Conservation (phyloP, 2,113 vertebrate genomes). For the Varanus salvator region DNA sequence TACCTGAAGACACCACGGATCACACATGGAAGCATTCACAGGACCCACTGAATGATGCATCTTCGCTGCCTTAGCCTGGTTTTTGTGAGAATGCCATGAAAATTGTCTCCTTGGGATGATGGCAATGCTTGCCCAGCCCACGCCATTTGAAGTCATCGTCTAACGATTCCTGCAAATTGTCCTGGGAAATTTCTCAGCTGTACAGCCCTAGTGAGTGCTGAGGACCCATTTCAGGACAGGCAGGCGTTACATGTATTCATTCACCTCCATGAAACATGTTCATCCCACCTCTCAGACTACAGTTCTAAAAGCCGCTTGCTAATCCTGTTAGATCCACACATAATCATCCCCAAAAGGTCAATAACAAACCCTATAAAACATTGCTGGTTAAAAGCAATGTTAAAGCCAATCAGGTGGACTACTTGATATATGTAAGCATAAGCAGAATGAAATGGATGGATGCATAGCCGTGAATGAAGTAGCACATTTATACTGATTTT, state of each 20-base stretch:
- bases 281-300: background rate
- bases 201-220: background rate
- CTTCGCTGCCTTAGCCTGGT: no score
- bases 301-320: background rate
- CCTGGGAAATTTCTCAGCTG: background rate
- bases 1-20: no score
- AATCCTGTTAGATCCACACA: background rate
- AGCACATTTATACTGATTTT: no score
- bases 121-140: background rate
- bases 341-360: background rate
- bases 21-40: no score
- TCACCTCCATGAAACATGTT: background rate
- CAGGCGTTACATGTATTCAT: background rate
- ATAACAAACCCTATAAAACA: background rate
- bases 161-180: background rate
- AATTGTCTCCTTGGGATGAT: background rate
- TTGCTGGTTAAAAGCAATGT: background rate
- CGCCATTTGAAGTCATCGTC: background rate
- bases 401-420: background rate
- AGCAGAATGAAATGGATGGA: no score
- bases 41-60: no score
- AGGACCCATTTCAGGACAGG: background rate
- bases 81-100: background rate
- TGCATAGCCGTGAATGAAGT: no score
- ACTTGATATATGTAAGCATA: no score